These are phyloP conservation scores for Capreolus pygargus DNA, from an alignment of 2,113 vertebrate genomes.

Conservation along the genomic window DNA sequence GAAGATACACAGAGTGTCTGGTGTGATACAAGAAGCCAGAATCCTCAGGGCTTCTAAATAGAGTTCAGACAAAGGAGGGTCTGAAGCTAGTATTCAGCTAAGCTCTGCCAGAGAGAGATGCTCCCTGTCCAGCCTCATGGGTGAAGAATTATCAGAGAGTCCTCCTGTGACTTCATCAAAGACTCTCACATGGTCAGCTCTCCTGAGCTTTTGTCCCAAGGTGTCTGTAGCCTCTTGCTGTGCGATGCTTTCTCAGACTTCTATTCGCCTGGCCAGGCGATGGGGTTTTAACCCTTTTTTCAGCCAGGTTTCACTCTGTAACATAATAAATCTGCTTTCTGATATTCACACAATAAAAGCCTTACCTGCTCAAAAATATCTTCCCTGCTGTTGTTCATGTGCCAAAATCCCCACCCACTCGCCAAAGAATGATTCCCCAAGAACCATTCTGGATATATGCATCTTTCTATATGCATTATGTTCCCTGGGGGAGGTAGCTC, in stretches of 20 bases:
- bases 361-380: conserved; percentile 53
- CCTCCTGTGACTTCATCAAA: neutral
- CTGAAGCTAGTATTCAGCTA: neutral
- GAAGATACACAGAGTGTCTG: neutral
- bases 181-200: neutral
- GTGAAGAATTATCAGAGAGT: neutral
- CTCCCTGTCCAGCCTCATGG: neutral
- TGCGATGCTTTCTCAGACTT: neutral
- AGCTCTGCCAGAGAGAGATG: neutral
- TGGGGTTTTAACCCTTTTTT: neutral
- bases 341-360: conserved; percentile 22
- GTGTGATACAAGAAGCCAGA: neutral
- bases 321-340: neutral
- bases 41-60: neutral
- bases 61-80: neutral
- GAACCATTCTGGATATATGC: neutral
- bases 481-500: neutral
- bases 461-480: neutral
- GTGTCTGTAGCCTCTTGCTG: neutral
- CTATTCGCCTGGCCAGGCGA: neutral
- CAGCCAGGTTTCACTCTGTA: neutral
- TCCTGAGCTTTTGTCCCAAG: neutral
- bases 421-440: neutral
- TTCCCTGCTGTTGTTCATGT: conserved; percentile 51
- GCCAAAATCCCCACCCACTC: conserved; percentile 28